phyloP scores from a whole-genome alignment of 1,140 invertebrate species.

The Drosophila athabasca region DNA sequence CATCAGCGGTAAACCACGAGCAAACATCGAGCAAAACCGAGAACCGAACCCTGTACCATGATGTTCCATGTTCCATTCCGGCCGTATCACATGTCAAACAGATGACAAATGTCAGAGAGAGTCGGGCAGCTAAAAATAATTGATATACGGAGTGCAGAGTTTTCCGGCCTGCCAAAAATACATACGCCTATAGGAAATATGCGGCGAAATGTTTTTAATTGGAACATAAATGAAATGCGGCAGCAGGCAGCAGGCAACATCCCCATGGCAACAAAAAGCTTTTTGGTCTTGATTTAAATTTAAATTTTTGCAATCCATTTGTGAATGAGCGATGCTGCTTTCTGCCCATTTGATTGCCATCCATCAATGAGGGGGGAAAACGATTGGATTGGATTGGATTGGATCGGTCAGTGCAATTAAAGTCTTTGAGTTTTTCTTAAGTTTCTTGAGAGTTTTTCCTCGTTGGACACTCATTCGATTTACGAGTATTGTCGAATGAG shows the following conservation, averaged over 20 bases:
- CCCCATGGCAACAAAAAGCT: not conserved
- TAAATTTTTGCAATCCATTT: too few species aligned
- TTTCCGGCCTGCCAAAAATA: too few species aligned
- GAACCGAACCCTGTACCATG: too few species aligned
- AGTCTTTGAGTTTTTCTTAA: constrained; percentile 52
- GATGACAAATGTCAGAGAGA: constrained; percentile 43
- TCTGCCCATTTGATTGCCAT: constrained; percentile 23
- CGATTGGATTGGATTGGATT: not conserved
- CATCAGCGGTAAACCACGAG: too few species aligned
- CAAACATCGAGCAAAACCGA: too few species aligned
- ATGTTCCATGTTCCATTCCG: too few species aligned
- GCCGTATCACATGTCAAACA: constrained; percentile 40
- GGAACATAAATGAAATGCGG: not conserved
- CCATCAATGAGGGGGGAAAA: constrained; percentile 25
- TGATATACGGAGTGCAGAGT: too few species aligned
- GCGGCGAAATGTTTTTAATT: constrained; percentile 2
- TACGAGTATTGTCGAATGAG: constrained; percentile 46
- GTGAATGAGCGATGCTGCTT: constrained; percentile 1
- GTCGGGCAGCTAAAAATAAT: not conserved
- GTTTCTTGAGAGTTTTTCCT: constrained; percentile 18
- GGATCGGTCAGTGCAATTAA: constrained; percentile 53
- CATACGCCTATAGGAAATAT: not conserved
- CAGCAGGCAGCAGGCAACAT: not conserved
- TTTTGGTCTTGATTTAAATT: constrained; percentile 1
- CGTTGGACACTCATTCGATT: constrained; percentile 57